These are phyloP conservation scores for Sebastes jordani DNA, from an alignment of 2,797 vertebrate genomes.

Conservation along the genomic window DNA sequence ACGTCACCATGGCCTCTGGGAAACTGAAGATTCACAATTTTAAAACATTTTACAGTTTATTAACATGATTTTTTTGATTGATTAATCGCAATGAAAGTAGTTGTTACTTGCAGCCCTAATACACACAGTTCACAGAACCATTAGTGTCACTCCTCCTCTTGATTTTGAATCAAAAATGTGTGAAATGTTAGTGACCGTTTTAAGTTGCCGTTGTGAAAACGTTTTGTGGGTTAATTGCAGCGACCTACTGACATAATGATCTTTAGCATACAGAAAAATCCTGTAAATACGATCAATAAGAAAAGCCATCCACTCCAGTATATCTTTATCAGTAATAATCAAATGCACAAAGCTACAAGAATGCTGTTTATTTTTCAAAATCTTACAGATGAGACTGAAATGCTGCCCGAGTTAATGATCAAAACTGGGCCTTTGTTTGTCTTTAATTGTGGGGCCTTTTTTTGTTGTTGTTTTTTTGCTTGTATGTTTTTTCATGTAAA, in stretches of 20 bases:
- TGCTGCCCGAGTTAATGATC: neutral
- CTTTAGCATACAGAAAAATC: neutral
- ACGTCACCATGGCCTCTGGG: neutral
- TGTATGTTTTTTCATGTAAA: neutral
- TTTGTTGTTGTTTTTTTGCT: neutral
- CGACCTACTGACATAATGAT: neutral
- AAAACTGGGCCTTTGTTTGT: neutral
- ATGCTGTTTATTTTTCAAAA: neutral
- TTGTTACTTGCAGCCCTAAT: neutral
- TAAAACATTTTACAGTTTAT: neutral
- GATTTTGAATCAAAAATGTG: neutral
- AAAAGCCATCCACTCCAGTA: neutral
- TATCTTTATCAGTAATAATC: neutral
- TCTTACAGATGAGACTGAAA: neutral
- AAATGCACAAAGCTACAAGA: neutral
- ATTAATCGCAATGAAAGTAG: neutral
- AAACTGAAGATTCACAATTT: neutral
- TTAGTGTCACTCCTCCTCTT: neutral
- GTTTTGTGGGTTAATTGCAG: neutral
- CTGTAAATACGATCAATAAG: neutral
- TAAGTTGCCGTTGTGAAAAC: neutral
- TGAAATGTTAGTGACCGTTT: neutral
- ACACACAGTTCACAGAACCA: neutral
- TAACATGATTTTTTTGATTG: neutral
- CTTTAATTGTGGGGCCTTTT: neutral